Evolutionary conservation across 2,113 vertebrate species (phyloP).

Genomic region (Dolichotis patagonum): DNA sequence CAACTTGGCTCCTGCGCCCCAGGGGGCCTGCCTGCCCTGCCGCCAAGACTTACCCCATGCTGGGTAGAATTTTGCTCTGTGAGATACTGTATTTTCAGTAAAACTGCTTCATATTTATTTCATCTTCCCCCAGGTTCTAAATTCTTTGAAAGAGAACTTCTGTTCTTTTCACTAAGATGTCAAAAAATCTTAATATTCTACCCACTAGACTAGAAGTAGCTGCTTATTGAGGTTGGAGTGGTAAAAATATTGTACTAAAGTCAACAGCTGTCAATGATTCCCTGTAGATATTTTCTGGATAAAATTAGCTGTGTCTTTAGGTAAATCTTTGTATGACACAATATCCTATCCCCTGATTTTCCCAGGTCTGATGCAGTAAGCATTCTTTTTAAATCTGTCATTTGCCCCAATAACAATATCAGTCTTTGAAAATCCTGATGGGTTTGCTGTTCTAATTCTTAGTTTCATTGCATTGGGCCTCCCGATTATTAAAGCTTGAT

Average conservation of each 20-base stretch:
- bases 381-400: background rate
- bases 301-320: background rate
- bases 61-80: background rate
- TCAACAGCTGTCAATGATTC: background rate
- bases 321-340: background rate
- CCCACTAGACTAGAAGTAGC: background rate
- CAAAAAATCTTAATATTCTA: background rate
- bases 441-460: constrained; percentile 2
- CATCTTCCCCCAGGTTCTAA: background rate
- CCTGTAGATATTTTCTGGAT: background rate
- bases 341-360: constrained; percentile 8
- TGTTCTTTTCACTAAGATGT: background rate
- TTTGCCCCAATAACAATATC: background rate
- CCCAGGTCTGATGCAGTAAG: background rate
- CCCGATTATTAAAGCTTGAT: background rate
- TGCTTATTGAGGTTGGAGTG: background rate
- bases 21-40: no score
- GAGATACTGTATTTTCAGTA: background rate
- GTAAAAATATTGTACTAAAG: constrained; percentile 11
- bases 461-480: background rate
- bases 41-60: background rate
- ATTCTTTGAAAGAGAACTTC: constrained; percentile 10
- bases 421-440: background rate
- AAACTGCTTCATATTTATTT: constrained; percentile 37
- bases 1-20: no score